Conservation (phyloP, 1,140 invertebrate genomes). For the Drosophila malerkotliana region DNA sequence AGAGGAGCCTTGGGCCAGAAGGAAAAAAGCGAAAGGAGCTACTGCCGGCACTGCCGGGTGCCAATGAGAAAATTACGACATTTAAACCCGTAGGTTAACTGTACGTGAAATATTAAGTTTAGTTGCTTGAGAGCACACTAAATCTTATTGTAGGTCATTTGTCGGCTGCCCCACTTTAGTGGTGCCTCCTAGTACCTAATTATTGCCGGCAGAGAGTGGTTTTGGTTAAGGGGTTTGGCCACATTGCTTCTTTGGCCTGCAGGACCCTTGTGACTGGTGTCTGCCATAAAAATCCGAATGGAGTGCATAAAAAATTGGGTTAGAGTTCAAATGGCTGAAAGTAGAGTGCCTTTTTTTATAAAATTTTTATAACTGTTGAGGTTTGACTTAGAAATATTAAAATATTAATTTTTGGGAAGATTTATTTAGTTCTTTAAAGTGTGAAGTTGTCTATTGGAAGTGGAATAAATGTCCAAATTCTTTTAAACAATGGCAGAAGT, state of each 20-base stretch:
- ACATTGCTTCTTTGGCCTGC: constrained; percentile 11
- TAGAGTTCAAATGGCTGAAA: too few relatives aligned
- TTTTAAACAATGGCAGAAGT: too few relatives aligned
- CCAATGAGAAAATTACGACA: constrained; percentile 80
- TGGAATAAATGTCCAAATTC: too few relatives aligned
- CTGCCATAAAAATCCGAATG: neutral
- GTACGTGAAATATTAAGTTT: constrained; percentile 81
- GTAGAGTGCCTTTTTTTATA: too few relatives aligned
- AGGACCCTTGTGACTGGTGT: neutral
- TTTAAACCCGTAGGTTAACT: constrained; percentile 80
- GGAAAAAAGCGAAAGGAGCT: neutral
- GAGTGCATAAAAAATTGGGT: neutral
- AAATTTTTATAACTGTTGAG: too few relatives aligned
- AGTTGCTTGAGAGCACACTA: constrained; percentile 76
- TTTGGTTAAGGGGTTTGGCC: neutral
- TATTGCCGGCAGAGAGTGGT: constrained; percentile 26
- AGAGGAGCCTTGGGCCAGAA: constrained; percentile 34
- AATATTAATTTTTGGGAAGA: too few relatives aligned
- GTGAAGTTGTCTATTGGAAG: too few relatives aligned
- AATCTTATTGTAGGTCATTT: constrained; percentile 77
- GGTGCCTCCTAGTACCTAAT: constrained; percentile 25
- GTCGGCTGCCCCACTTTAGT: constrained; percentile 76
- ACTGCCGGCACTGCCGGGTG: constrained; percentile 14
- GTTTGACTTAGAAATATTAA: too few relatives aligned
- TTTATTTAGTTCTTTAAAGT: too few relatives aligned